These are phyloP conservation scores for Centropristis striata DNA, from an alignment of 2,113 vertebrate genomes.

Conservation along the genomic window DNA sequence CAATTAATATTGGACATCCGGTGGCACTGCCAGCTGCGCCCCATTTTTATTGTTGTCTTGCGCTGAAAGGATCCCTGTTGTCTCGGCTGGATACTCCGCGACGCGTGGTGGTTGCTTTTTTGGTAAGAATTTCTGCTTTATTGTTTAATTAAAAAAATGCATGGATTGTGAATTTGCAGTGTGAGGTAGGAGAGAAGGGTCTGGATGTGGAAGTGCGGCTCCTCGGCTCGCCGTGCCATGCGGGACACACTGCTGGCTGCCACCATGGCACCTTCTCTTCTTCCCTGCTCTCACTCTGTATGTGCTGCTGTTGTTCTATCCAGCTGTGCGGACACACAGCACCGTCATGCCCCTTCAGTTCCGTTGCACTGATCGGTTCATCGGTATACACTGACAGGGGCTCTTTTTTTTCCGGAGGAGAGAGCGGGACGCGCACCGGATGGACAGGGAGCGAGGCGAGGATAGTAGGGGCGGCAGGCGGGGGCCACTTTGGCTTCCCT, in stretches of 20 bases:
- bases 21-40: constrained; percentile 83
- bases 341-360: constrained; percentile 14
- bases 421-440: constrained; percentile 37
- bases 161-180: neutral
- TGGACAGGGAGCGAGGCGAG: constrained; percentile 21
- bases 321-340: constrained; percentile 65
- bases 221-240: constrained; percentile 59
- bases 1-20: constrained; percentile 83
- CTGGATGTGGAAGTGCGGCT: constrained; percentile 32
- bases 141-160: neutral
- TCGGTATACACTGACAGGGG: neutral
- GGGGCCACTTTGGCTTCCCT: constrained; percentile 63
- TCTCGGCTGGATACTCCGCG: constrained; percentile 62
- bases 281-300: constrained; percentile 23
- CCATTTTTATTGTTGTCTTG: constrained; percentile 79
- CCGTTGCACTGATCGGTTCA: neutral
- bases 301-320: constrained; percentile 41
- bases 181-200: neutral
- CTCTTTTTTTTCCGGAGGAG: neutral
- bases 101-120: constrained; percentile 19
- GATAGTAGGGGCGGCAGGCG: constrained; percentile 41
- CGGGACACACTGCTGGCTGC: constrained; percentile 71
- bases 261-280: constrained; percentile 63
- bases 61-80: constrained; percentile 64
- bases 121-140: constrained; percentile 35